Conservation (phyloP, 2,888 invertebrate genomes). For the Mythimna pallens region DNA sequence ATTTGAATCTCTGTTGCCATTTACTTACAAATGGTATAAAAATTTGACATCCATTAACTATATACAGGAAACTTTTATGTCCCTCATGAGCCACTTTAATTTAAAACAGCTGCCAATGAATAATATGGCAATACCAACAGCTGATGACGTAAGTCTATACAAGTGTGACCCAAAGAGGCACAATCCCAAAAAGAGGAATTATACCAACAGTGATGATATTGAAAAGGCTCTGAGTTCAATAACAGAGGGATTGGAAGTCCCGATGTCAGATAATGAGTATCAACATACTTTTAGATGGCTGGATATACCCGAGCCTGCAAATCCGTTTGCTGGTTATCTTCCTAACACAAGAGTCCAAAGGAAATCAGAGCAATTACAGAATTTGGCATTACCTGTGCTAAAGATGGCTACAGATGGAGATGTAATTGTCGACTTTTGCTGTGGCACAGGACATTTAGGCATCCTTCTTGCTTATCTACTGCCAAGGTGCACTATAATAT, state of each 20-base stretch:
- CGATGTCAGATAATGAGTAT: slow-evolving; percentile 75
- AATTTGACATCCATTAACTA: slow-evolving; percentile 74
- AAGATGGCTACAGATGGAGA: slow-evolving; percentile 92
- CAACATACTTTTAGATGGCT: slow-evolving; percentile 91
- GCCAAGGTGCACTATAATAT: slow-evolving; percentile 94
- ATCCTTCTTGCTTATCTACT: slow-evolving; percentile 95
- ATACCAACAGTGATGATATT: slow-evolving; percentile 94
- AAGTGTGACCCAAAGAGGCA: slow-evolving; percentile 95
- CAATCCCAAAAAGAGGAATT: slow-evolving; percentile 93
- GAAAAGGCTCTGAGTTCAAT: slow-evolving; percentile 90
- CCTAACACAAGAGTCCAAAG: slow-evolving; percentile 93
- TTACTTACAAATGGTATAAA: slow-evolving; percentile 92
- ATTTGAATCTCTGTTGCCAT: slow-evolving; percentile 89
- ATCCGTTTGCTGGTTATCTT: slow-evolving; percentile 94
- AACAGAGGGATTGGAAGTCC: slow-evolving; percentile 83
- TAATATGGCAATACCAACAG: slow-evolving; percentile 81
- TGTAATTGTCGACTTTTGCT: slow-evolving; percentile 97
- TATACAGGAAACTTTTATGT: slow-evolving; percentile 62
- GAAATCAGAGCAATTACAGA: slow-evolving; percentile 97
- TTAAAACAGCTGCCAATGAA: slow-evolving; percentile 60
- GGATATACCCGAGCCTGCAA: slow-evolving; percentile 93
- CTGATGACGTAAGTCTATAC: slow-evolving; percentile 93
- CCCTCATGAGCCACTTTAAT: slow-evolving; percentile 63
- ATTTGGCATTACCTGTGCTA: slow-evolving; percentile 94
- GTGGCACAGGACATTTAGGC: slow-evolving; percentile 98